phyloP scores from a whole-genome alignment of 2,797 vertebrate species.

The Lateolabrax maculatus region DNA sequence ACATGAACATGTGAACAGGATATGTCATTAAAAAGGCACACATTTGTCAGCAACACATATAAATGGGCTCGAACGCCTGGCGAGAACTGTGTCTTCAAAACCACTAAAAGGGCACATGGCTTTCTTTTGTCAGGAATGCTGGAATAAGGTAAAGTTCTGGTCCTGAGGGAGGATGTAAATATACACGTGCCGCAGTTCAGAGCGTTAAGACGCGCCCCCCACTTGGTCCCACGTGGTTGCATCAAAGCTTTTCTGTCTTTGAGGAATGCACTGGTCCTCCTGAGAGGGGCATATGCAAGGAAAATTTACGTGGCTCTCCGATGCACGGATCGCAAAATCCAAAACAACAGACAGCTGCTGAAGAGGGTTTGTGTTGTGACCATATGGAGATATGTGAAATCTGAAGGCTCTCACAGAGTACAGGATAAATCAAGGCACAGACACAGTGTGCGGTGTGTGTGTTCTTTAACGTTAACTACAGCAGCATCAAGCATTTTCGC shows the following conservation, averaged over 20 bases:
- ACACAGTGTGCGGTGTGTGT: constrained; percentile 1
- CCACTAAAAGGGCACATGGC: not conserved
- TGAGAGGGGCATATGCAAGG: not conserved
- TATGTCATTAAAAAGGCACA: constrained; percentile 57
- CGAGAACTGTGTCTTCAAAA: constrained; percentile 21
- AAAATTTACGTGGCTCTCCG: constrained; percentile 13
- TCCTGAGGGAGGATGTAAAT: constrained; percentile 52
- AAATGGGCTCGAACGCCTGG: not conserved
- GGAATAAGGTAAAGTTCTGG: constrained; percentile 30
- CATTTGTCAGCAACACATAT: constrained; percentile 22
- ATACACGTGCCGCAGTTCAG: constrained; percentile 33
- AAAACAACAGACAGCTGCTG: constrained; percentile 20
- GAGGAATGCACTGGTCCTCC: constrained; percentile 56
- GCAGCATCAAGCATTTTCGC: no score
- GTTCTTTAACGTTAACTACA: constrained; percentile 23
- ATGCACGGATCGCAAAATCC: constrained; percentile 32
- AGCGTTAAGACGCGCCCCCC: constrained; percentile 7
- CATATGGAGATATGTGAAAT: constrained; percentile 13
- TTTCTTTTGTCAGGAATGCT: constrained; percentile 31
- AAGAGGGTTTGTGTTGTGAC: not conserved
- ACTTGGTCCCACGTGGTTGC: constrained; percentile 41
- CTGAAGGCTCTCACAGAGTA: not conserved
- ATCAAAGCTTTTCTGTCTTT: constrained; percentile 49
- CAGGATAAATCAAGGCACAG: constrained; percentile 42
- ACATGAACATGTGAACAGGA: constrained; percentile 31